Evolutionary conservation across 2,113 vertebrate species (phyloP).

Genomic region (Brachypteracias leptosomus): DNA sequence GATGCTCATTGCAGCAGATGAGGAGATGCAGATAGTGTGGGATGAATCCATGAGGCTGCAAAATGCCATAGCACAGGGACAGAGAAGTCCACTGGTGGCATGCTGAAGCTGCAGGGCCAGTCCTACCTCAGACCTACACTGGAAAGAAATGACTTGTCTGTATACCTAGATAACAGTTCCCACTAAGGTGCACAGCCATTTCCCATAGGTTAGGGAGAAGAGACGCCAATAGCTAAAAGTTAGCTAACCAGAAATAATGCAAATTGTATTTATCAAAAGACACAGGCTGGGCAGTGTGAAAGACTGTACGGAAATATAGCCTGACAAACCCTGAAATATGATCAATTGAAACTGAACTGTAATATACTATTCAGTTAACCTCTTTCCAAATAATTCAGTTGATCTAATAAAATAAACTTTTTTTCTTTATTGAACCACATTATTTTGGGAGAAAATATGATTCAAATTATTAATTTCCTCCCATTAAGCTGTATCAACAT

Average conservation of each 20-base stretch:
- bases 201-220: neutral
- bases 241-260: neutral
- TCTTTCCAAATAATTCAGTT: neutral
- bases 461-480: slow-evolving; percentile 44
- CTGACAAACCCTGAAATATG: neutral
- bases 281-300: neutral
- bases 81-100: fast-evolving
- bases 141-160: neutral
- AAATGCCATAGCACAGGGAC: fast-evolving
- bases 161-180: too few species aligned
- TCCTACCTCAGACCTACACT: fast-evolving
- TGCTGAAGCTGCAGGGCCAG: neutral
- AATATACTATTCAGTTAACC: neutral
- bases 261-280: neutral
- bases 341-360: neutral
- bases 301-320: neutral
- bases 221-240: neutral
- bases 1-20: neutral
- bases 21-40: neutral
- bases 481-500: neutral
- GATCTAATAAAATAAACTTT: neutral
- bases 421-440: slow-evolving; percentile 9
- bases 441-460: slow-evolving; percentile 7
- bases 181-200: neutral
- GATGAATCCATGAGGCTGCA: neutral